A percentile compares a stretch with the other conserved stretches of the same genome.
phyloP scores from a whole-genome alignment of 2,888 invertebrate genomes.

The Andricus quercusramuli region DNA sequence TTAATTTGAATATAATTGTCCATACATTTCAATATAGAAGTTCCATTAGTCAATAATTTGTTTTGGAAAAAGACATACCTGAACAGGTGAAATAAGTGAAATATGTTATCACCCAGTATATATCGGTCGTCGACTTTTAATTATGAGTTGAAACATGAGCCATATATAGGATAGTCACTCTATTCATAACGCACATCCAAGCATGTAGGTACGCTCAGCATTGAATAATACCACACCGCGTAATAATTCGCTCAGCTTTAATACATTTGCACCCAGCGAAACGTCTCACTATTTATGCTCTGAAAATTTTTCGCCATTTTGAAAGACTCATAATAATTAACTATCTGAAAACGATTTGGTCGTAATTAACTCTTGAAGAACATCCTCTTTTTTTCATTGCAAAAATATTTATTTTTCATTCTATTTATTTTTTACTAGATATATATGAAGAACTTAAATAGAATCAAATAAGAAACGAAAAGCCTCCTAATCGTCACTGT shows the following conservation, averaged over 20 bases:
- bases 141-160: constrained; percentile 23
- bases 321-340: constrained; percentile 15
- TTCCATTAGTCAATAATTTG: neutral
- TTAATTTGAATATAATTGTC: too few relatives aligned
- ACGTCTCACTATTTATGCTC: constrained; percentile 27
- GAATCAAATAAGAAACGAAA: too few relatives aligned
- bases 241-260: constrained; percentile 22
- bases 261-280: constrained; percentile 23
- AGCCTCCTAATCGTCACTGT: too few relatives aligned
- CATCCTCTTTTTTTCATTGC: neutral
- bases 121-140: constrained; percentile 35
- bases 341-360: constrained; percentile 3
- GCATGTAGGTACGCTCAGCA: constrained; percentile 13
- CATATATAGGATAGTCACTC: constrained; percentile 8
- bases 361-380: constrained; percentile 1
- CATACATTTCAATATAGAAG: too few relatives aligned
- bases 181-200: constrained; percentile 31
- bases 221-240: constrained; percentile 19
- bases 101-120: constrained; percentile 23
- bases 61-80: neutral
- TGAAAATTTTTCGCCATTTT: constrained; percentile 22
- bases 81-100: constrained; percentile 12
- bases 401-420: neutral
- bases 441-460: too few relatives aligned
- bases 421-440: too few relatives aligned